Evolutionary conservation across 2,888 invertebrate genomes (phyloP), one percentile per base, ranked within the genome.

Genomic region (Idaea aversata): DNA sequence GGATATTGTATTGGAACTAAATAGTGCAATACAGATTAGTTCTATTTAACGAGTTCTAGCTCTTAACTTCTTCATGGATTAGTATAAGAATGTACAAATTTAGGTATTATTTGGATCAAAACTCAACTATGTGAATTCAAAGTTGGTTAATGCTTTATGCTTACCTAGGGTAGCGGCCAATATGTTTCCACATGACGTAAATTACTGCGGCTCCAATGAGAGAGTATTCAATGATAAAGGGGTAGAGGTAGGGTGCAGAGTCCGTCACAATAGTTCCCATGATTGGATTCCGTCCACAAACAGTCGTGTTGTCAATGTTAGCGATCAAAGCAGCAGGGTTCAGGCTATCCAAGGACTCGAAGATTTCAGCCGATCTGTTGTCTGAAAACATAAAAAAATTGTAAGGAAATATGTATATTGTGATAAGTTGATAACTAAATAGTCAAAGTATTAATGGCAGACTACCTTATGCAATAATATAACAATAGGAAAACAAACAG

Each of bases 131-230:
- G 25, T 1, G n/a, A 62, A 35, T 61, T n/a, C 47, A 4, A 47
- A 47, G 7, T 10, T 47, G 10, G 47, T 47, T 13, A 10, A 13
- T 47, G 47, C 47, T 47, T 47, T 47, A 13, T 47, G 4, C 77
- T 91, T 90, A 96, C 94, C 96, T 96, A 63, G 98, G 97, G 90
- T 97, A 96, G 83, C 97, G 95, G 67, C 98, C 98, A 86, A 98
- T 98, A 84, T 97, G 97, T 84, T 97, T 96, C 98, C 98, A 99
- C 97, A 98, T 98, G 64, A 98, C 97, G 86, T 98, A 98, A 79
- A 98, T 96, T 59, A 99, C 98, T 63, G 98, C 98, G 63, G 98
- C 98, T 25, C 98, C 98, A 81, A 99, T 98, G 72, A 99, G 93
- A 70, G 98, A 98, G 91, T 99, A 99, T 86, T 99, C 98, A 80